Evolutionary conservation across 2,113 vertebrate species (phyloP).

Genomic region (Garra rufa): DNA sequence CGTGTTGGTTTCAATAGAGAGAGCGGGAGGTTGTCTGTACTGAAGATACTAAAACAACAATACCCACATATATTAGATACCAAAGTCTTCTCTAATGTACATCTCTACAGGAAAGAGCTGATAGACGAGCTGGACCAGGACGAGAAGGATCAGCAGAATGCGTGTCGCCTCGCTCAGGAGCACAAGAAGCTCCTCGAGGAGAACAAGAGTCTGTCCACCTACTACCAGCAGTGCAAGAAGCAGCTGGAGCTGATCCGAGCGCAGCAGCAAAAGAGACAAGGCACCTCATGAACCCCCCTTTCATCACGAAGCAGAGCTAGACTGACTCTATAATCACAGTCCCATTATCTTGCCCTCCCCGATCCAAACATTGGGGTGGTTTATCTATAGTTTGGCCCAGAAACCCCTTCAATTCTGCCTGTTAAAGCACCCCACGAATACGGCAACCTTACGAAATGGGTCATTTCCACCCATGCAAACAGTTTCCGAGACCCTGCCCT

Average conservation of each 20-base stretch:
- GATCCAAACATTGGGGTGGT: conserved; percentile 62
- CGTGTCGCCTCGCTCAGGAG: conserved; percentile 97
- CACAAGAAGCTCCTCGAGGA: conserved; percentile 99
- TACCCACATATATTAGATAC: not conserved
- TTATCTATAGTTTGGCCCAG: conserved; percentile 68
- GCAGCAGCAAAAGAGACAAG: conserved; percentile 97
- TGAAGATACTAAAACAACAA: not conserved
- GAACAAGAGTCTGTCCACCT: conserved; percentile 98
- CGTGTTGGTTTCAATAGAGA: too few species aligned
- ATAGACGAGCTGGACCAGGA: conserved; percentile 99
- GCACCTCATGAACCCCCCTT: conserved; percentile 89
- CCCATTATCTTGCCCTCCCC: conserved; percentile 16
- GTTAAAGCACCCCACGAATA: not conserved
- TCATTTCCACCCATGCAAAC: not conserved
- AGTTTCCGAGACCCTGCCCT: not conserved
- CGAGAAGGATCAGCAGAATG: conserved; percentile 99
- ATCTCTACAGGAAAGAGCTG: conserved; percentile 87
- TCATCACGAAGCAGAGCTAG: conserved; percentile 40
- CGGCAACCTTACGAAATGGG: not conserved
- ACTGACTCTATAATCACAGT: conserved; percentile 48
- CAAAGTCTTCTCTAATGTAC: not conserved
- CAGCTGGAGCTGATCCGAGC: conserved; percentile 97
- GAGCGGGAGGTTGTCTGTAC: too few species aligned
- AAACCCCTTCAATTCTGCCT: not conserved
- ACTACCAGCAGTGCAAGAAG: conserved; percentile 98